A percentile compares a stretch with the other conserved stretches of the same genome.
These are phyloP conservation scores for Sussaba pulchella DNA, from an alignment of 2,888 invertebrate species.

Conservation along the genomic window DNA sequence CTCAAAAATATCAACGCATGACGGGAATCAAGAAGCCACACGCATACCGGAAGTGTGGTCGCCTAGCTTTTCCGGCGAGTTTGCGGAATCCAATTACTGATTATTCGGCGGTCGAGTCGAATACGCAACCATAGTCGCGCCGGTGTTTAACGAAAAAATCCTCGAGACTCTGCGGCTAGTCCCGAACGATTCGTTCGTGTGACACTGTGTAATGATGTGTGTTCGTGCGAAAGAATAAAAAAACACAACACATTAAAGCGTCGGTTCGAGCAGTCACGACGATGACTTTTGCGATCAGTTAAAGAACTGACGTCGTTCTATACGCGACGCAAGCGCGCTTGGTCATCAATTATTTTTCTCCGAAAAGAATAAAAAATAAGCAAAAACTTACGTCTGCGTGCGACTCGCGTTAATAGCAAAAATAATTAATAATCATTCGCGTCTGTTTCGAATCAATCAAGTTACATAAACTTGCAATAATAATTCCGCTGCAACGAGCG, in stretches of 20 bases:
- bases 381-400: too few relatives aligned
- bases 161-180: neutral
- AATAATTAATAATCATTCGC: slow-evolving; percentile 14
- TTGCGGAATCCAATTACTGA: slow-evolving; percentile 69
- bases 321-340: slow-evolving; percentile 13
- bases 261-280: slow-evolving; percentile 26
- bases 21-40: slow-evolving; percentile 39
- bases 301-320: slow-evolving; percentile 39
- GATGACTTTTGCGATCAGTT: slow-evolving; percentile 41
- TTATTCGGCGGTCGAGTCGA: slow-evolving; percentile 53
- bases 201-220: neutral
- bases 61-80: slow-evolving; percentile 70
- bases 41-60: slow-evolving; percentile 71
- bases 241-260: slow-evolving; percentile 2
- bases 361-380: neutral
- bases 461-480: slow-evolving; percentile 18
- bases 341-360: slow-evolving; percentile 18
- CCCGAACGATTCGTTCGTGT: neutral
- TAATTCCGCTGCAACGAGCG: neutral
- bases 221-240: neutral
- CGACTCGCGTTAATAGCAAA: slow-evolving; percentile 1
- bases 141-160: slow-evolving; percentile 25
- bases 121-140: slow-evolving; percentile 3
- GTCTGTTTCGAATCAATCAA: slow-evolving; percentile 25
- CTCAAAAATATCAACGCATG: slow-evolving; percentile 39